Evolutionary conservation across 2,888 invertebrate genomes (phyloP).

Genomic region (Apoda limacodes): DNA sequence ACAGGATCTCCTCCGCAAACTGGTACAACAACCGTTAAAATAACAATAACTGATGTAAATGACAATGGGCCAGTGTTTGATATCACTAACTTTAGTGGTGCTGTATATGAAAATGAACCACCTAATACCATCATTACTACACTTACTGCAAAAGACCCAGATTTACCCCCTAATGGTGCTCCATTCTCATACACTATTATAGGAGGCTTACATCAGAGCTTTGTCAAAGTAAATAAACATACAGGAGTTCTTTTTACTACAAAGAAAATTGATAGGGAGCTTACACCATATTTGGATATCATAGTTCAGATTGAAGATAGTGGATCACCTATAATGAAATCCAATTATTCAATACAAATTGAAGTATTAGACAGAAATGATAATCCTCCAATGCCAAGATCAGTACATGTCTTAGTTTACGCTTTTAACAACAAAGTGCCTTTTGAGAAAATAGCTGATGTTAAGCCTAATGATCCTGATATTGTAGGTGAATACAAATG

Average conservation of each 20-base stretch:
- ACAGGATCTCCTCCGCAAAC: slow-evolving; percentile 91
- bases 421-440: slow-evolving; percentile 82
- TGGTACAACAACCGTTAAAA: slow-evolving; percentile 86
- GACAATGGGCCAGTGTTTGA: slow-evolving; percentile 92
- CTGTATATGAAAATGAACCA: slow-evolving; percentile 88
- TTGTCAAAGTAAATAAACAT: slow-evolving; percentile 81
- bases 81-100: slow-evolving; percentile 76
- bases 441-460: slow-evolving; percentile 87
- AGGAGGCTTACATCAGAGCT: slow-evolving; percentile 82
- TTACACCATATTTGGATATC: slow-evolving; percentile 79
- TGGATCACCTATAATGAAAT: slow-evolving; percentile 84
- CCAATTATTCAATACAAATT: slow-evolving; percentile 81
- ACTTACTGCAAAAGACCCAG: slow-evolving; percentile 89
- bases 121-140: slow-evolving; percentile 86
- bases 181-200: slow-evolving; percentile 87
- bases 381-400: slow-evolving; percentile 86
- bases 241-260: slow-evolving; percentile 85
- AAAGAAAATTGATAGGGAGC: slow-evolving; percentile 84
- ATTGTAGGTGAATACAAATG: slow-evolving; percentile 91
- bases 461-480: slow-evolving; percentile 93
- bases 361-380: slow-evolving; percentile 91
- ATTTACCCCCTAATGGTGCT: slow-evolving; percentile 90
- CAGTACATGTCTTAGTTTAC: slow-evolving; percentile 83
- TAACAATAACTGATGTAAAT: slow-evolving; percentile 88
- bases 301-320: slow-evolving; percentile 90